Percentiles rank a stretch among this genome's conserved stretches.
phyloP scores from a whole-genome alignment of 2,113 vertebrate genomes.

The Polyodon spathula region DNA sequence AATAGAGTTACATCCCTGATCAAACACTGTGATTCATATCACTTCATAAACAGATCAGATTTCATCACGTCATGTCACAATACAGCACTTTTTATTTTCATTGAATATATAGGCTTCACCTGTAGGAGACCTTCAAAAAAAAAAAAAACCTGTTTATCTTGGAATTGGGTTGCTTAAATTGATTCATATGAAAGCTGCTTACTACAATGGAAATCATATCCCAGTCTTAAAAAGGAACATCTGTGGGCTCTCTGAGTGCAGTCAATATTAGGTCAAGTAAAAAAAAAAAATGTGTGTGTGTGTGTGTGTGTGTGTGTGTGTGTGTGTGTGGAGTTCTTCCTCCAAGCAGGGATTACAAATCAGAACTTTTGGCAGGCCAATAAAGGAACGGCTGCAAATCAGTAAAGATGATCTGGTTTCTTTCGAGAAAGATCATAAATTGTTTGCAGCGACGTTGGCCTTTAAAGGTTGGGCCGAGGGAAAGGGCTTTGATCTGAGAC shows the following conservation, averaged over 20 bases:
- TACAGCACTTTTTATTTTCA: no score
- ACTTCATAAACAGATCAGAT: no score
- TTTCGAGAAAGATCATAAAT: conserved; percentile 74
- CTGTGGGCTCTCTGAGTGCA: conserved; percentile 46
- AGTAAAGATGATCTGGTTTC: conserved; percentile 69
- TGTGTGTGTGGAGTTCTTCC: conserved; percentile 46
- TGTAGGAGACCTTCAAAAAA: no score
- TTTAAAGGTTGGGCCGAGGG: conserved; percentile 49
- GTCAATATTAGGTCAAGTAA: conserved; percentile 67
- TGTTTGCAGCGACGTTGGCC: conserved; percentile 66
- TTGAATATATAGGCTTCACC: no score
- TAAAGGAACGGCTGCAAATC: conserved; percentile 59
- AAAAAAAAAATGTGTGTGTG: conserved; percentile 45
- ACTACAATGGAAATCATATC: conserved; percentile 44
- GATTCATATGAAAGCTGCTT: conserved; percentile 42
- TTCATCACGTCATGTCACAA: no score
- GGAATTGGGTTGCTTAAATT: conserved; percentile 40
- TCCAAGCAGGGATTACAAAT: conserved; percentile 72
- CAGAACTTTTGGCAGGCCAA: conserved; percentile 65
- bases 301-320: conserved; percentile 45
- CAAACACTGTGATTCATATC: no score
- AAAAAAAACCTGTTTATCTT: conserved; percentile 9
- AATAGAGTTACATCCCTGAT: no score
- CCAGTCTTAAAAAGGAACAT: conserved; percentile 53
- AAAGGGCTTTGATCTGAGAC: conserved; percentile 42